Evolutionary conservation across 2,797 vertebrate genomes (phyloP), one percentile per base, ranked within the genome.

Genomic region (Stomatorhinus walkeri): DNA sequence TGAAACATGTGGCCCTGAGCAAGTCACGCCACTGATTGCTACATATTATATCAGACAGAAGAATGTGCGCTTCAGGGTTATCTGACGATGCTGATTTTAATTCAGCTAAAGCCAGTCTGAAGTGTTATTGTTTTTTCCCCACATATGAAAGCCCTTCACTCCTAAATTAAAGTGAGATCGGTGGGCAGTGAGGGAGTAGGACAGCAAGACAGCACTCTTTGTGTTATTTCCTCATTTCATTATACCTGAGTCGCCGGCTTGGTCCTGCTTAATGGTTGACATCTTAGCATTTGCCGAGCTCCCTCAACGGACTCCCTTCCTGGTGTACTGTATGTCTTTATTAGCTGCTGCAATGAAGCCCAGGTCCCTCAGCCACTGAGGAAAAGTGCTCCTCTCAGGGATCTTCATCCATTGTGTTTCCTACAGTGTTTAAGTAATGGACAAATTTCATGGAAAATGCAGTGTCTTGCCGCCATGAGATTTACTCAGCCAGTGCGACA

Each of bases 401-500:
- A 24, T 87, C 79, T n/a, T 54, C 87, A 89, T 93, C 90, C 90
- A 90, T 92, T 91, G 56, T 87, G 59, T 87, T 88, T 90, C 88
- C 90, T 89, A 72, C 52, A 89, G 61, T 91, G 87, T 91, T 93
- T 92, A 90, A 92, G 89, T 90, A 89, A 90, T 91, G 89, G 84
- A 88, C 54, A 90, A 88, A 49, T 49, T 81, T 89, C 89, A 46
- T 64, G 92, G 91, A 91, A 91, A 90, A 93, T 91, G 79, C 90
- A 87, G 4, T 90, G 89, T 87, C 88, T 90, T 52, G 68, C 88
- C 86, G 61, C 68, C 9, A 7, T 56, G 93, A 59, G 2, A 91
- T 92, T 92, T 90, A 92, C 90, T 88, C 87, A 88, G 64, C 81
- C 91, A 91, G 91, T 91, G 87, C 89, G 87, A 90, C 90, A 86